Evolutionary conservation across 2,888 invertebrate genomes (phyloP).

Genomic region (Tetanocera ferruginea): DNA sequence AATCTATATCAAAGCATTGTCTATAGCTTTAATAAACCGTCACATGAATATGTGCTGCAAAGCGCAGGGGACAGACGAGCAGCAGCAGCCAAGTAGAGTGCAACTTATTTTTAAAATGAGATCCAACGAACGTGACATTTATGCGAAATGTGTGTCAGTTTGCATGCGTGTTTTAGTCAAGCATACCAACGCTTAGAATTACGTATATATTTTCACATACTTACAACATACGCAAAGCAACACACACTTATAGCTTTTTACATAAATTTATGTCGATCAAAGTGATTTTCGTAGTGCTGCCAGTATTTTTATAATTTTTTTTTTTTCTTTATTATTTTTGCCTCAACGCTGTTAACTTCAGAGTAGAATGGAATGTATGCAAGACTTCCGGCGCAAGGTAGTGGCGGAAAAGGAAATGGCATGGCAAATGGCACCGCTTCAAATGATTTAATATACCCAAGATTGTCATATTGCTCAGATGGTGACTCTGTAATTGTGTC

Average conservation of each 20-base stretch:
- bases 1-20: no score
- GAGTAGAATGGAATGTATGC: no score
- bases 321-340: neutral
- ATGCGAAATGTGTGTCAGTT: slow-evolving; percentile 59
- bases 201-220: neutral
- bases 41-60: no score
- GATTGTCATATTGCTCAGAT: slow-evolving; percentile 42
- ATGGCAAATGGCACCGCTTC: slow-evolving; percentile 44
- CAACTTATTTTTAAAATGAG: slow-evolving; percentile 26
- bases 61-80: neutral
- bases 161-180: neutral
- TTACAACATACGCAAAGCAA: no score
- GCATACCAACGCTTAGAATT: neutral
- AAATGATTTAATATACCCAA: slow-evolving; percentile 47
- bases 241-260: neutral
- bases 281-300: slow-evolving; percentile 30
- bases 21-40: no score
- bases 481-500: slow-evolving; percentile 10
- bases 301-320: neutral
- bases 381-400: neutral
- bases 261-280: slow-evolving; percentile 35
- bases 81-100: neutral
- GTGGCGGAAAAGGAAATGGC: slow-evolving; percentile 36
- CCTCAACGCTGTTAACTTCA: neutral
- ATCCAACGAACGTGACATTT: slow-evolving; percentile 67